Evolutionary conservation across 2,888 invertebrate species (phyloP).

Genomic region (Xanthorhoe designata): DNA sequence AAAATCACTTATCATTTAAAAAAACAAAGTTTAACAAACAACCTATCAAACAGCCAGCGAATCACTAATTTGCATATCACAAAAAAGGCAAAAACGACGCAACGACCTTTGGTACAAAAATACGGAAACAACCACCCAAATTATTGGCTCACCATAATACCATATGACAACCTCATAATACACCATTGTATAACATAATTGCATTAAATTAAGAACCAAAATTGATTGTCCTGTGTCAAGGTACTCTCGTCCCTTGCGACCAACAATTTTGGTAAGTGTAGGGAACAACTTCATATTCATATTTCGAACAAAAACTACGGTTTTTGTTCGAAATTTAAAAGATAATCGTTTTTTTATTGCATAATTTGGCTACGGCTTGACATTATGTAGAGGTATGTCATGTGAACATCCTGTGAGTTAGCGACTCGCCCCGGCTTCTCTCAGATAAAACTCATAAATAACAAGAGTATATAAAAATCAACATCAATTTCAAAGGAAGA

Average conservation of each 20-base stretch:
- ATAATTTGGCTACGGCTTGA: conserved; percentile 22
- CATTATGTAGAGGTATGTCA: conserved; percentile 6
- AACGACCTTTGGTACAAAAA: conserved; percentile 34
- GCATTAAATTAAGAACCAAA: conserved; percentile 40
- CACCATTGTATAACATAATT: conserved; percentile 44
- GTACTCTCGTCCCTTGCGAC: conserved; percentile 50
- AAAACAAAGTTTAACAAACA: background rate
- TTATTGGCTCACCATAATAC: conserved; percentile 33
- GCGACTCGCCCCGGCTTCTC: background rate
- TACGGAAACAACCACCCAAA: conserved; percentile 40
- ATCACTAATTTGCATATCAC: conserved; percentile 12
- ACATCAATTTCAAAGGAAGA: no score
- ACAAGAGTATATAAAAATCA: no score
- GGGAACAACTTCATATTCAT: conserved; percentile 36
- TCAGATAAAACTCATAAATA: background rate
- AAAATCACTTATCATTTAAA: background rate
- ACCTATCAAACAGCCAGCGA: conserved; percentile 4
- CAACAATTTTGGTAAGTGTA: conserved; percentile 49
- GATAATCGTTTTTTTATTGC: conserved; percentile 10
- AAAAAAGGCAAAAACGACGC: conserved; percentile 24
- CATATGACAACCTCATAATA: conserved; percentile 34
- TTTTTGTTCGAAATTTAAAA: conserved; percentile 29
- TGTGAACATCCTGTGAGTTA: conserved; percentile 14
- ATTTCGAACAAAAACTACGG: conserved; percentile 36
- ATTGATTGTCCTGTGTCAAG: conserved; percentile 53